These are phyloP conservation scores for Rachycentron canadum DNA, from an alignment of 2,797 vertebrate species.

Conservation along the genomic window DNA sequence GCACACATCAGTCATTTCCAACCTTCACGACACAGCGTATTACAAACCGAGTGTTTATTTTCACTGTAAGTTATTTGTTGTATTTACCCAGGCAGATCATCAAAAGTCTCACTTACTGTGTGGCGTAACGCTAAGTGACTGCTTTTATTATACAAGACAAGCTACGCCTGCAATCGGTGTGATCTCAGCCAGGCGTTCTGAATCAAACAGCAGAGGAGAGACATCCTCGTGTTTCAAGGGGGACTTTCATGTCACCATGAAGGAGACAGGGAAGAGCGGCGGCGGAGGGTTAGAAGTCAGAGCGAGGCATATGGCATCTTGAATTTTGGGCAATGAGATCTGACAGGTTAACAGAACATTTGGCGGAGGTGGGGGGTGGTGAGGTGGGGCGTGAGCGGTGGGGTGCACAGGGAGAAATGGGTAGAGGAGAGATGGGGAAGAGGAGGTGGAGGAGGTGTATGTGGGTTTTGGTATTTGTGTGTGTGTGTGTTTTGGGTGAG, in stretches of 20 bases:
- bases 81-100: slow-evolving; percentile 55
- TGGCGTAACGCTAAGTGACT: slow-evolving; percentile 56
- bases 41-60: slow-evolving; percentile 6
- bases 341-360: slow-evolving; percentile 90
- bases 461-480: slow-evolving; percentile 25
- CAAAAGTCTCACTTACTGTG: slow-evolving; percentile 53
- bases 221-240: slow-evolving; percentile 69
- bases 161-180: slow-evolving; percentile 68
- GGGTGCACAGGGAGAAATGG: slow-evolving; percentile 33
- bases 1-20: slow-evolving; percentile 5
- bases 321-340: slow-evolving; percentile 87
- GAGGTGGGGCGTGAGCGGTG: slow-evolving; percentile 19
- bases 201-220: slow-evolving; percentile 72
- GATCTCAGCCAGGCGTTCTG: slow-evolving; percentile 74
- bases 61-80: slow-evolving; percentile 30
- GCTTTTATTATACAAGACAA: slow-evolving; percentile 73
- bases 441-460: slow-evolving; percentile 21
- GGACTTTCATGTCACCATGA: slow-evolving; percentile 83
- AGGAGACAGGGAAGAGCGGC: slow-evolving; percentile 57
- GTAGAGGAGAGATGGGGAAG: slow-evolving; percentile 37
- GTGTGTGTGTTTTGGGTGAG: slow-evolving; percentile 61
- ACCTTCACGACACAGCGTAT: not conserved
- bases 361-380: slow-evolving; percentile 45
- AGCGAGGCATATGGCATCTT: slow-evolving; percentile 90
- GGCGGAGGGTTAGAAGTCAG: slow-evolving; percentile 75